phyloP scores from a whole-genome alignment of 2,113 vertebrate species.

The Larimichthys crocea region DNA sequence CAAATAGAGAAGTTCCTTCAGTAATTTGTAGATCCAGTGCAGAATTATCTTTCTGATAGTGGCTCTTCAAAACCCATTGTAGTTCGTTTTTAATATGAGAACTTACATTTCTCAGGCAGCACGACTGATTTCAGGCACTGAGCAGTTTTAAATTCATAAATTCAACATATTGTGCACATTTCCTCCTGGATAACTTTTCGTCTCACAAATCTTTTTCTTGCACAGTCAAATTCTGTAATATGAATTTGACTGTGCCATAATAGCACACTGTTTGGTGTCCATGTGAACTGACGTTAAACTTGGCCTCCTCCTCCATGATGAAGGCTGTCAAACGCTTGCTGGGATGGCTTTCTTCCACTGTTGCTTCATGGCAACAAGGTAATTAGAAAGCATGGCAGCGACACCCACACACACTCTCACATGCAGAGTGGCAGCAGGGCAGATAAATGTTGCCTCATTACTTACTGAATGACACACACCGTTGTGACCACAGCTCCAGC shows the following conservation, averaged over 20 bases:
- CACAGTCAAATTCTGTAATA: not conserved
- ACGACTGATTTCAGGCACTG: too few relatives aligned
- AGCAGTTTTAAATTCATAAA: too few relatives aligned
- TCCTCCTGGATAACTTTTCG: too few relatives aligned
- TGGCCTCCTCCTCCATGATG: not conserved
- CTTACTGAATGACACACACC: slow-evolving; percentile 43
- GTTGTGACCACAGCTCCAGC: slow-evolving; percentile 11
- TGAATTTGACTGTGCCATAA: not conserved
- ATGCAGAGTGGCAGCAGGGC: slow-evolving; percentile 6
- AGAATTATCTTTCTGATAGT: too few relatives aligned
- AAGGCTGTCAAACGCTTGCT: not conserved
- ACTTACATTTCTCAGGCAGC: too few relatives aligned
- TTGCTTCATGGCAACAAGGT: slow-evolving; percentile 60
- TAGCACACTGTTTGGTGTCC: not conserved
- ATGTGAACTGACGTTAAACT: not conserved
- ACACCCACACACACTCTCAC: not conserved
- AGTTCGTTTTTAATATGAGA: too few relatives aligned
- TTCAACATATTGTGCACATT: too few relatives aligned
- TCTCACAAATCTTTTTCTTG: too few relatives aligned
- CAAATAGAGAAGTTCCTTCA: too few relatives aligned
- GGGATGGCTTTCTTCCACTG: slow-evolving; percentile 34
- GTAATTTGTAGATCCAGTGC: too few relatives aligned
- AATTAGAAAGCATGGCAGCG: slow-evolving; percentile 29
- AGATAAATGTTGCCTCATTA: slow-evolving; percentile 37
- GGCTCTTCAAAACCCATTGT: too few relatives aligned